Conservation (phyloP, 2,888 invertebrate genomes). For the Mythimna ferrago region DNA sequence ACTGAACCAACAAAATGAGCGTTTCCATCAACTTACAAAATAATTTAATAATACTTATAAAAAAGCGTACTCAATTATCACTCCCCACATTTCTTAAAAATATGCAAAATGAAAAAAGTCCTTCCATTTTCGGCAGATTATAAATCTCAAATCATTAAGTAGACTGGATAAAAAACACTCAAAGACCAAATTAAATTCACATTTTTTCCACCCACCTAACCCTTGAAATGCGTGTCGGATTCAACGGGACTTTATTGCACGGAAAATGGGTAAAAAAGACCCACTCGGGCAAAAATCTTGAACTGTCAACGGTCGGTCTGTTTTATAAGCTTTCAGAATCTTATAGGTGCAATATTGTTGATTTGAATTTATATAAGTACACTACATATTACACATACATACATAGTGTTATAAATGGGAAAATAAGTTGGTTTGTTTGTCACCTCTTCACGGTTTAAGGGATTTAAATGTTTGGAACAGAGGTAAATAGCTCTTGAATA, state of each 20-base stretch:
- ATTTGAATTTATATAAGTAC: neutral
- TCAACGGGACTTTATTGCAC: constrained; percentile 82
- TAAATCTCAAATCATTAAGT: constrained; percentile 61
- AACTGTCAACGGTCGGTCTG: constrained; percentile 66
- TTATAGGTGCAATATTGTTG: fast-evolving
- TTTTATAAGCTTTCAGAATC: constrained; percentile 41
- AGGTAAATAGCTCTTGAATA: too few relatives aligned
- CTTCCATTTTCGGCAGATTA: constrained; percentile 26
- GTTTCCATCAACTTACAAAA: neutral
- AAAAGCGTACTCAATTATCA: neutral
- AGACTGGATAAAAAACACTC: constrained; percentile 63
- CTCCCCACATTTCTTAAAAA: constrained; percentile 12
- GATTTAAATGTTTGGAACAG: too few relatives aligned
- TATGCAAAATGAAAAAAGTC: constrained; percentile 25
- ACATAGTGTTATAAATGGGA: too few relatives aligned
- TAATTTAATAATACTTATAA: neutral
- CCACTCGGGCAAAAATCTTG: constrained; percentile 74
- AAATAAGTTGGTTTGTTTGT: too few relatives aligned
- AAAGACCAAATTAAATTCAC: constrained; percentile 76
- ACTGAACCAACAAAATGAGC: neutral
- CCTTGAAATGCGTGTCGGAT: constrained; percentile 83
- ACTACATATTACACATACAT: too few relatives aligned
- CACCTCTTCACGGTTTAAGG: too few relatives aligned
- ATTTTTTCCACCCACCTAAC: constrained; percentile 79
- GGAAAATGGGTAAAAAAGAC: constrained; percentile 83